Percentiles rank a stretch among this genome's conserved stretches.
Evolutionary conservation across 2,113 vertebrate species (phyloP).

Genomic region (Prunella himalayana): DNA sequence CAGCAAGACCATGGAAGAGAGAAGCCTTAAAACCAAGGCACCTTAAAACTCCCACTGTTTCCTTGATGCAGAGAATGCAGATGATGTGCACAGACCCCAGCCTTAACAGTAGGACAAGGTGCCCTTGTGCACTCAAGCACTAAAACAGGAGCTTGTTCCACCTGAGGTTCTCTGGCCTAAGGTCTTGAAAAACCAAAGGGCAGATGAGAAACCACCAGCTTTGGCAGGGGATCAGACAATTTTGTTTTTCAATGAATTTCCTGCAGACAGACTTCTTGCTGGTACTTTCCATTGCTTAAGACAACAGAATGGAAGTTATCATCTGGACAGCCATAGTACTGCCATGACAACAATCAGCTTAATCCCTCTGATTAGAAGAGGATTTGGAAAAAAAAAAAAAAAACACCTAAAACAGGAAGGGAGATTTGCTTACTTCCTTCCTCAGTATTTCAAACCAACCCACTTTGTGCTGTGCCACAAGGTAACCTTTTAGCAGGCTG

Average conservation of each 20-base stretch:
- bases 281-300: neutral
- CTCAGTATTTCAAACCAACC: neutral
- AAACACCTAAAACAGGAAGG: neutral
- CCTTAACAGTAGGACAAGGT: neutral
- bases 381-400: neutral
- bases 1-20: neutral
- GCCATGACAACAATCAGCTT: neutral
- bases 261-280: neutral
- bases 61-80: neutral
- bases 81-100: rapidly evolving
- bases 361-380: neutral
- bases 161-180: neutral
- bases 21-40: neutral
- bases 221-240: neutral
- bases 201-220: neutral
- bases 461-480: rapidly evolving
- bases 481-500: neutral
- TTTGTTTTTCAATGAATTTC: neutral
- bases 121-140: neutral
- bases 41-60: neutral
- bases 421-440: neutral
- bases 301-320: neutral
- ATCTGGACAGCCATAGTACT: neutral
- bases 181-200: neutral
- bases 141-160: neutral